phyloP scores from a whole-genome alignment of 2,888 invertebrate genomes.

The Allophyes oxyacanthae region DNA sequence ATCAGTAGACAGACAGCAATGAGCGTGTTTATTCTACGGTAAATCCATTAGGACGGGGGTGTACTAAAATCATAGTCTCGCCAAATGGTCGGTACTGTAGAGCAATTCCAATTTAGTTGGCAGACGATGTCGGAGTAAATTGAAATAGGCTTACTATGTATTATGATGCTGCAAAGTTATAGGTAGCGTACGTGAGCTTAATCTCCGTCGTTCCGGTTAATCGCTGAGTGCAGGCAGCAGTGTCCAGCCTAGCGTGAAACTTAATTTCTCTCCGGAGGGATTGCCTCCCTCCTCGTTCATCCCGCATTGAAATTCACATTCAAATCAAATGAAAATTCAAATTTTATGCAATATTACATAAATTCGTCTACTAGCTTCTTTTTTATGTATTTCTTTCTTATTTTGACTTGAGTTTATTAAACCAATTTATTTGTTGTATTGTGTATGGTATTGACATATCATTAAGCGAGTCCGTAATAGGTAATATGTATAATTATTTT shows the following conservation, averaged over 20 bases:
- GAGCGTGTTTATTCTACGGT: not conserved
- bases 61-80: conserved; percentile 6
- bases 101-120: conserved; percentile 24
- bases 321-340: conserved; percentile 39
- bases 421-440: too few relatives aligned
- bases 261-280: conserved; percentile 51
- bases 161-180: conserved; percentile 26
- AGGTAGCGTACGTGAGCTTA: conserved; percentile 19
- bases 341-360: conserved; percentile 33
- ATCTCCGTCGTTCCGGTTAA: conserved; percentile 48
- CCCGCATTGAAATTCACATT: conserved; percentile 16
- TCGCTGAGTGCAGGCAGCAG: conserved; percentile 46
- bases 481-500: too few relatives aligned
- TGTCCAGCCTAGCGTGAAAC: conserved; percentile 54
- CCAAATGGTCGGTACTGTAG: conserved; percentile 2
- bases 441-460: conserved; percentile 9
- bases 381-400: not conserved
- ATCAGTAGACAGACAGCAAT: conserved; percentile 10
- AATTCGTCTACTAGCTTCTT: not conserved
- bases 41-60: conserved; percentile 2
- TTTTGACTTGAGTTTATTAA: too few relatives aligned
- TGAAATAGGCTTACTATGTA: conserved; percentile 30
- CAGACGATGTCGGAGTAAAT: conserved; percentile 28
- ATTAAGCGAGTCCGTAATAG: not conserved
- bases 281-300: conserved; percentile 28